Evolutionary conservation across 2,113 vertebrate genomes (phyloP).

Genomic region (Takifugu bimaculatus): DNA sequence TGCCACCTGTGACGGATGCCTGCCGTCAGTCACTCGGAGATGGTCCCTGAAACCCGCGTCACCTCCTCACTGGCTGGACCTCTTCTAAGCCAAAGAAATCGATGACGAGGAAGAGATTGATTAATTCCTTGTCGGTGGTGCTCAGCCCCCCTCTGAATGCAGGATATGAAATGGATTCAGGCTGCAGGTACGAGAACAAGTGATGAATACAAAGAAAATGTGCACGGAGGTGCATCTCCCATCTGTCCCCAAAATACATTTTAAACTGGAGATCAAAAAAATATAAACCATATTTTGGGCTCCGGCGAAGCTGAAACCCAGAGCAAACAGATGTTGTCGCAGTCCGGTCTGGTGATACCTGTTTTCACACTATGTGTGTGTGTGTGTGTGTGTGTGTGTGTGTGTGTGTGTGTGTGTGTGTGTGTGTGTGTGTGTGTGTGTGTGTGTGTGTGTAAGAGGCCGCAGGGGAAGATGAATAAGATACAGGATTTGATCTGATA

Average conservation of each 20-base stretch:
- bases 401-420: slow-evolving; percentile 7
- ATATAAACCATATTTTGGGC: background rate
- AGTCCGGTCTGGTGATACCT: background rate
- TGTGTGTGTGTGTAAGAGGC: slow-evolving; percentile 4
- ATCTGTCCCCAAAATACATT: background rate
- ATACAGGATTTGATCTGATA: slow-evolving; percentile 45
- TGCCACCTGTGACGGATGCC: slow-evolving; percentile 61
- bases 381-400: slow-evolving; percentile 4
- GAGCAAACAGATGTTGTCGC: background rate
- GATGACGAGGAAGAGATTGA: slow-evolving; percentile 9
- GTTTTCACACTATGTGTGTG: background rate
- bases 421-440: too few species aligned
- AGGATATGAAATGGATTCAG: slow-evolving; percentile 3
- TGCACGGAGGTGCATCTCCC: background rate
- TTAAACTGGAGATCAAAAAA: background rate
- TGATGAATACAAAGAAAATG: slow-evolving; percentile 18
- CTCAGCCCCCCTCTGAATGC: slow-evolving; percentile 11
- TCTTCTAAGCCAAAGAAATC: slow-evolving; percentile 9
- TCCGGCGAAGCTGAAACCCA: background rate
- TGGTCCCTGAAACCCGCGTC: slow-evolving; percentile 32
- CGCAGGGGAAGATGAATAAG: slow-evolving; percentile 26
- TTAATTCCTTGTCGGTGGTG: slow-evolving; percentile 12
- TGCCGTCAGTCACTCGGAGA: slow-evolving; percentile 48
- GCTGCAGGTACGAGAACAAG: background rate
- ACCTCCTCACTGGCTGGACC: slow-evolving; percentile 13